Evolutionary conservation across 2,797 vertebrate species (phyloP).

Genomic region (Valencia hispanica): DNA sequence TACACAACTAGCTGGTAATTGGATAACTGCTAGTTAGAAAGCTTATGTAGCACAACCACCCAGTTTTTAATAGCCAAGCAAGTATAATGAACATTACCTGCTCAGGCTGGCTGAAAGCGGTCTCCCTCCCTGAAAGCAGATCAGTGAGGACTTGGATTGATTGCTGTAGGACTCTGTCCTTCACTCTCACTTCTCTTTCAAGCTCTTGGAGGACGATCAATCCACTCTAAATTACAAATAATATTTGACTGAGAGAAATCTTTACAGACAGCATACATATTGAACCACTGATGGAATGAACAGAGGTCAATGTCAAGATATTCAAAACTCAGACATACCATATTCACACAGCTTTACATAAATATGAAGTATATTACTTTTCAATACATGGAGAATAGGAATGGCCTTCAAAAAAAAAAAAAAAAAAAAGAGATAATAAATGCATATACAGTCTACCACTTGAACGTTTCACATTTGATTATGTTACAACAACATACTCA

Average conservation of each 20-base stretch:
- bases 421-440: background rate
- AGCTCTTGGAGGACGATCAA: conserved; percentile 81
- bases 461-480: background rate
- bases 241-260: conserved; percentile 1
- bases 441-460: background rate
- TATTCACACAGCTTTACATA: background rate
- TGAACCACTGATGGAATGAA: background rate
- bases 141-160: conserved; percentile 83
- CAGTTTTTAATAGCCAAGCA: background rate
- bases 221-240: conserved; percentile 79
- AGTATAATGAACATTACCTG: conserved; percentile 79
- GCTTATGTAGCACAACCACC: background rate
- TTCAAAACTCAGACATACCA: conserved; percentile 7
- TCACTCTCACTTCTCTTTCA: conserved; percentile 81
- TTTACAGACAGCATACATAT: background rate
- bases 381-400: background rate
- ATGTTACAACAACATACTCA: background rate
- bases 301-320: background rate
- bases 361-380: background rate
- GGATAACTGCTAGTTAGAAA: background rate
- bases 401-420: background rate
- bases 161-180: conserved; percentile 84
- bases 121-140: conserved; percentile 75
- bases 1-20: background rate
- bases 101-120: conserved; percentile 65